Base-by-base conservation (phyloP, 92 coral and sea anemone species). In the Palythoa caribaeorum region DNA sequence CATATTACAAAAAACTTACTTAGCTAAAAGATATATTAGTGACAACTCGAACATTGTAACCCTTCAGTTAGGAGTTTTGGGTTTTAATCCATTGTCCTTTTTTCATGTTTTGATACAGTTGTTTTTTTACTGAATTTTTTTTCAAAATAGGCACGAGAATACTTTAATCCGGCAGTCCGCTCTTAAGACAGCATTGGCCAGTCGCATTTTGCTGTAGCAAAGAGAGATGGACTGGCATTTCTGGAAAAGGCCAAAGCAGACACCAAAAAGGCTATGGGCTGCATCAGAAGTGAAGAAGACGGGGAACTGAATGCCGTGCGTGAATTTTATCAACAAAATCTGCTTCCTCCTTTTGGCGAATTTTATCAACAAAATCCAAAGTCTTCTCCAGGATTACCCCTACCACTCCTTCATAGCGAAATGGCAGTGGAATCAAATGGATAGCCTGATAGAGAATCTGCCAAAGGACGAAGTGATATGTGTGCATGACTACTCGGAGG, bases 101-200 rank as follows among this genome's bases (percentile, higher is more conserved):
- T 59, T 59, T 59, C 17, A 59, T 59, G 5, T 59, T 59, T 3
- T 59, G 19, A 6, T n/a, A 59, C 66, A 59, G 14, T 3, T 59
- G 66, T 59, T 59, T 3, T 44, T 59, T 59, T 59, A 59, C 66
- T 59, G 66, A 59, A 59, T 1, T 59, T 59, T 59, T 59, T 59
- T 59, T 59, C 66, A 59, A 59, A 59, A 59, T 59, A 59, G 66
- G 66, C 66, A 59, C 2, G 66, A 59, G 66, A 59, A 59, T 59
- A 13, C 66, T 59, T 59, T 59, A 59, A 59, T 59, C 19, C 66
- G 66, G 66, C 66, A 59, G 66, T 59, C 66, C 66, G 66, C 66
- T 59, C 66, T 2, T n/a, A 59, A 59, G 66, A 12, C 66, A 59
- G 19, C 19, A 59, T 59, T 59, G 19, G 66, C 66, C n/a, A 6